Evolutionary conservation across 2,113 vertebrate genomes (phyloP), one percentile per base, ranked within the genome.

Genomic region (Ceyx margarethae): DNA sequence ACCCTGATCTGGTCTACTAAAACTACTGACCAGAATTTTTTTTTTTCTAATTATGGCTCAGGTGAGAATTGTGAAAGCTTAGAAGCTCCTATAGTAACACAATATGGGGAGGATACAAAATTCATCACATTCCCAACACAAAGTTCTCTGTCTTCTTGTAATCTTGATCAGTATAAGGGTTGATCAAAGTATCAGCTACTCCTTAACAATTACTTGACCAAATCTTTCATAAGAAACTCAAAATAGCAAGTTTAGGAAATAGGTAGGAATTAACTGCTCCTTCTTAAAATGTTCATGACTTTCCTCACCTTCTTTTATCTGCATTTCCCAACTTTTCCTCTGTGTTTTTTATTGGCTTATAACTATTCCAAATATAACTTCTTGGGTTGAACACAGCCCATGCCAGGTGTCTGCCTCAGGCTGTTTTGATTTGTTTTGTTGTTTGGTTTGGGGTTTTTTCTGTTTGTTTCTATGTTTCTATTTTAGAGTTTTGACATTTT

Each of bases 401-500:
- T 72, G 74, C 58, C 89, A 90, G 74, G n/a, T 87, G 84, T 79
- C 66, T 82, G 94, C 87, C 91, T 91, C 81, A 25, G 94, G 89
- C 48, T 81, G 48, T 64, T 37, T 16, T 16, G 54, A 17, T n/a
- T 57, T 20, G 21, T 33, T 64, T 48, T 87, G 68, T 81, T 45
- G 43, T 45, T 45, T 45, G 43, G 43, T 45, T 45, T 45, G 43
- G 13, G 17, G 23, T 64, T 7, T 14, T 19, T 35, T 26, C 22
- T 68, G 4, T 76, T 85, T 80, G 3, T 40, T 53, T 95, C 54
- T 62, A 3, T 46, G 23, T 87, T 94, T 85, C 68, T 90, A 68
- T 51, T 93, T 82, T 90, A 76, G 37, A 51, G 56, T 61, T 90
- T 85, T 93, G 85, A 89, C 87, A 89, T 91, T 94, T 94, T 85